Evolutionary conservation across 2,113 vertebrate species (phyloP).

Genomic region (Rhinopomastus cyanomelas): DNA sequence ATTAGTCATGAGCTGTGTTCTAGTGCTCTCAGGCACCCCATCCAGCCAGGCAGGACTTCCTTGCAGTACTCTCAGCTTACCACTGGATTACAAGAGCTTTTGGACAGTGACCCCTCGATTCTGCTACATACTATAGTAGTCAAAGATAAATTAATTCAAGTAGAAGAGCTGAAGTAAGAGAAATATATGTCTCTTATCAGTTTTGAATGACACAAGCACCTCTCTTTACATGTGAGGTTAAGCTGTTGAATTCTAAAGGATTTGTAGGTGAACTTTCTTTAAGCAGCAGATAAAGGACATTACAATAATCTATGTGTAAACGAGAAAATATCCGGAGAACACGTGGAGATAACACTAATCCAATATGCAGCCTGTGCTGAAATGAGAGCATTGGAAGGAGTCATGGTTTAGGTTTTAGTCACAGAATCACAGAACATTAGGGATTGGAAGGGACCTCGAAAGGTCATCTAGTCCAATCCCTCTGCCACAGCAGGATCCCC

Average conservation of each 20-base stretch:
- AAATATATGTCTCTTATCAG: constrained; percentile 46
- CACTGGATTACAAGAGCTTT: constrained; percentile 48
- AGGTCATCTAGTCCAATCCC: too few relatives aligned
- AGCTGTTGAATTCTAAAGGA: constrained; percentile 50
- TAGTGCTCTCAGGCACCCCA: neutral
- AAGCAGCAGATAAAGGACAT: constrained; percentile 68
- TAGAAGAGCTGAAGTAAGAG: neutral
- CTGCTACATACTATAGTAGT: neutral
- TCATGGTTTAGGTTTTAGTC: too few relatives aligned
- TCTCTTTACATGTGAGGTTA: constrained; percentile 50
- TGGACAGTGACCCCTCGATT: constrained; percentile 18
- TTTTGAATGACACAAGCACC: constrained; percentile 50
- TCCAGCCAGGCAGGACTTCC: constrained; percentile 13
- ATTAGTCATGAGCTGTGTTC: neutral
- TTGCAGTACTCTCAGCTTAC: constrained; percentile 27
- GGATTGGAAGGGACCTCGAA: too few relatives aligned
- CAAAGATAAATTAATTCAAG: too few relatives aligned
- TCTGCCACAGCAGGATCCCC: too few relatives aligned
- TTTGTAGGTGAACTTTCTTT: constrained; percentile 48
- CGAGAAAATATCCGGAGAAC: constrained; percentile 29
- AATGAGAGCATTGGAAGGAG: too few relatives aligned
- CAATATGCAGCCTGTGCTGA: neutral
- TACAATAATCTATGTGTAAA: constrained; percentile 57
- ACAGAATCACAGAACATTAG: too few relatives aligned
- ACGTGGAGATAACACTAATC: constrained; percentile 42